Conservation (phyloP, 2,797 vertebrate genomes). For the Platalea minor region DNA sequence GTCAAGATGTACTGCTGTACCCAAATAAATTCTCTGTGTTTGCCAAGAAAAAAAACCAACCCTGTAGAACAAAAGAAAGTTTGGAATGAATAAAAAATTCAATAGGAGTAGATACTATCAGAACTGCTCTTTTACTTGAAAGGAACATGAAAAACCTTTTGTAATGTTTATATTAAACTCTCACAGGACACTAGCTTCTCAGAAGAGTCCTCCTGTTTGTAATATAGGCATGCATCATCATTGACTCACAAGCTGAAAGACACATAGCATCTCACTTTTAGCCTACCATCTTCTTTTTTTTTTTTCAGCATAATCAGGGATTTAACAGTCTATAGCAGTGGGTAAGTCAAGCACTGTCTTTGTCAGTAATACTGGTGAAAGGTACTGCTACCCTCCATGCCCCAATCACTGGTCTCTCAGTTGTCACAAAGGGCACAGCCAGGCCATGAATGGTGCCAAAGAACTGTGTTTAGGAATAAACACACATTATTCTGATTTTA, state of each 20-base stretch:
- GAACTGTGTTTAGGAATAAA: background rate
- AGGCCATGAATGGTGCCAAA: background rate
- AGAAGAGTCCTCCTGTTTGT: background rate
- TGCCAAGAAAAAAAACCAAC: background rate
- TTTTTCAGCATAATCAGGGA: background rate
- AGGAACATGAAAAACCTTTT: background rate
- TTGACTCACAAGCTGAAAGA: background rate
- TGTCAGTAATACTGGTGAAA: background rate
- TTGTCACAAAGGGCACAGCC: background rate
- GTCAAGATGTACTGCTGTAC: slow-evolving; percentile 17
- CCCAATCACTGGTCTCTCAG: background rate
- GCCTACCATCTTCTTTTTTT: background rate
- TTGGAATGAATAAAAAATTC: slow-evolving; percentile 42
- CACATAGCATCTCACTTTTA: background rate
- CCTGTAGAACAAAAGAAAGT: background rate
- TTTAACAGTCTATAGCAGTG: background rate
- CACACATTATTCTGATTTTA: background rate
- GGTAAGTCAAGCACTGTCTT: background rate
- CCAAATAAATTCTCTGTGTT: slow-evolving; percentile 21
- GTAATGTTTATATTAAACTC: background rate
- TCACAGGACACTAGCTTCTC: background rate
- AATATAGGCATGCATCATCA: background rate
- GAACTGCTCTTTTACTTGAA: slow-evolving; percentile 7
- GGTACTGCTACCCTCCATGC: background rate
- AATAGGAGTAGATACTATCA: slow-evolving; percentile 19